A percentile compares a stretch with the other conserved stretches of the same genome.
Conservation (phyloP, 1,140 invertebrate genomes). For the Pissodes strobi region DNA sequence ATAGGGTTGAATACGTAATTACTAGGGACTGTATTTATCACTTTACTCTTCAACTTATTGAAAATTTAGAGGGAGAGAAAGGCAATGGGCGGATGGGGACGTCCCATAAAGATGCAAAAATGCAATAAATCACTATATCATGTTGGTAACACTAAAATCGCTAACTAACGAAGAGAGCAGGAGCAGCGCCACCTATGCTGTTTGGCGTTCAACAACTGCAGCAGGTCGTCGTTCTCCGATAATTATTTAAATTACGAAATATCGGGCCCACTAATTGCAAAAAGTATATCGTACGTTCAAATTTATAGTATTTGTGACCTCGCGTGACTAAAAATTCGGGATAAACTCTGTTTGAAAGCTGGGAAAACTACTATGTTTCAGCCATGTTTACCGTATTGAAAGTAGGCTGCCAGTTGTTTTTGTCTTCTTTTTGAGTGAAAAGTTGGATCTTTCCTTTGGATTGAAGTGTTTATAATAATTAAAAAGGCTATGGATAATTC, state of each 20-base stretch:
- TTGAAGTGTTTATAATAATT: constrained; percentile 24
- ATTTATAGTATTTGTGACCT: constrained; percentile 3
- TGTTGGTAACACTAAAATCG: no score
- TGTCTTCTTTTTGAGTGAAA: constrained; percentile 45
- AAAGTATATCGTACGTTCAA: constrained; percentile 11
- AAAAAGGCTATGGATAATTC: constrained; percentile 41
- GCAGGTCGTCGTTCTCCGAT: constrained; percentile 16
- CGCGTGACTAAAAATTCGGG: not conserved
- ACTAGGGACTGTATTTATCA: no score
- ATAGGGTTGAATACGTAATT: no score
- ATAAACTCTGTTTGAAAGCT: not conserved
- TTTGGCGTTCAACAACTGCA: constrained; percentile 1
- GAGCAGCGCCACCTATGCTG: constrained; percentile 26
- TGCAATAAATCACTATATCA: no score
- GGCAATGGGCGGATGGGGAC: no score
- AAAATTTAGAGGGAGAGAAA: no score
- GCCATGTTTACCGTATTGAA: constrained; percentile 54
- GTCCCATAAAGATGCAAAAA: no score
- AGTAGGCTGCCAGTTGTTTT: constrained; percentile 52
- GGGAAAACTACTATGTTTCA: constrained; percentile 37
- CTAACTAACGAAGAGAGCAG: no score
- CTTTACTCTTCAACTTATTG: no score
- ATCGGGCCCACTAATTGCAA: not conserved
- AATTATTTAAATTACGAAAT: constrained; percentile 32
- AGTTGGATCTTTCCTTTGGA: constrained; percentile 29